These are phyloP conservation scores for Pemphredon lugubris DNA, from an alignment of 2,888 invertebrate species.

Conservation along the genomic window DNA sequence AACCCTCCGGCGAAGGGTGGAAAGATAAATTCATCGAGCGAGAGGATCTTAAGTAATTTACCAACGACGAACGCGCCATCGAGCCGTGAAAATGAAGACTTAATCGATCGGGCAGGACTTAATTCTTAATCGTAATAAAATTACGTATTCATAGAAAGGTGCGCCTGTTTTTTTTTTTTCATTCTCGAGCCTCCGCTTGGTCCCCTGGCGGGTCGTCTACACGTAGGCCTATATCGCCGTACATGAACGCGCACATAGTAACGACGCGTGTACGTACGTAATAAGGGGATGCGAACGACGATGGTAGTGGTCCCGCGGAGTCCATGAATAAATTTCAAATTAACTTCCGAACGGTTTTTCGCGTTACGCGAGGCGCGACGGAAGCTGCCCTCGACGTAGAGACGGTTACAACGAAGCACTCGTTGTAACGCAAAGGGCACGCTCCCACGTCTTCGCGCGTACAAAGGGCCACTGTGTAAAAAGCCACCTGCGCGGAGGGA, in stretches of 20 bases:
- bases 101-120: slow-evolving; percentile 50
- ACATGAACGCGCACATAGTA: neutral
- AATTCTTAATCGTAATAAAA: slow-evolving; percentile 74
- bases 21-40: slow-evolving; percentile 4
- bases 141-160: slow-evolving; percentile 76
- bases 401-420: slow-evolving; percentile 50
- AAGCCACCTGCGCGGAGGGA: neutral
- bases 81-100: slow-evolving; percentile 11
- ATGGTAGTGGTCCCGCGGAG: slow-evolving; percentile 57
- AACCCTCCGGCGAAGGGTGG: neutral
- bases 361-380: slow-evolving; percentile 64
- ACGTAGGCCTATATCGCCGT: slow-evolving; percentile 27
- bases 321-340: slow-evolving; percentile 79
- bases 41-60: neutral
- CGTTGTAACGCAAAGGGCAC: slow-evolving; percentile 51
- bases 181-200: slow-evolving; percentile 20
- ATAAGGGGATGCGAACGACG: slow-evolving; percentile 12
- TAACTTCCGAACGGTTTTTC: slow-evolving; percentile 74
- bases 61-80: neutral
- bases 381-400: slow-evolving; percentile 60
- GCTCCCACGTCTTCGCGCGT: slow-evolving; percentile 3
- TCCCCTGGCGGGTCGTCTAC: neutral
- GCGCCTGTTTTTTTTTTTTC: slow-evolving; percentile 38
- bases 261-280: slow-evolving; percentile 24
- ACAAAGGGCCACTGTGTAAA: neutral